These are phyloP conservation scores for Lytechinus variegatus DNA, from an alignment of 35 echinoderm and acorn worm genomes.

Conservation along the genomic window DNA sequence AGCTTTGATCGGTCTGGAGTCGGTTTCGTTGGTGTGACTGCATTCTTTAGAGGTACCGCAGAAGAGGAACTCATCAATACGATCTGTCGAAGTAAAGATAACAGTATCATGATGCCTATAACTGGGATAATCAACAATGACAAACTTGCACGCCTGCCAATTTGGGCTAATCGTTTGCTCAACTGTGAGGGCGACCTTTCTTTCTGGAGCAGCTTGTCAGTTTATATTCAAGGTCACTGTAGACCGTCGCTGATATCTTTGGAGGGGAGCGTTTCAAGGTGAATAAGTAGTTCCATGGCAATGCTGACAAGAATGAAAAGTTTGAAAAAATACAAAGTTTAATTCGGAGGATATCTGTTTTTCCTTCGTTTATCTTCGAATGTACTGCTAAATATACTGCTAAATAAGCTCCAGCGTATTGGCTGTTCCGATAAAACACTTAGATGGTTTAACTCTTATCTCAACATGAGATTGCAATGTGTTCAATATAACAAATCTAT, in stretches of 20 bases:
- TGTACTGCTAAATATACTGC: no score
- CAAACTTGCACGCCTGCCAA: not conserved
- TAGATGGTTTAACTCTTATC: no score
- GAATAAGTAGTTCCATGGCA: not conserved
- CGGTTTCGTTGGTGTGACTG: no score
- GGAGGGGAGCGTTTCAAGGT: not conserved
- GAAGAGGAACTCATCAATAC: not conserved
- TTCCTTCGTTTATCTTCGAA: no score
- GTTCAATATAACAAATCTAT: no score
- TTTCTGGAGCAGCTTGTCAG: not conserved
- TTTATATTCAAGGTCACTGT: not conserved
- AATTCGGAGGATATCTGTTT: no score
- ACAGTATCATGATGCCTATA: not conserved
- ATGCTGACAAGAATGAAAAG: no score
- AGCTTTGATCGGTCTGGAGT: no score
- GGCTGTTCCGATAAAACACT: no score
- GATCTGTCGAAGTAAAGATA: not conserved
- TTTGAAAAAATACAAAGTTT: no score
- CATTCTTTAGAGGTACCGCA: not conserved
- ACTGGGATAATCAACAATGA: not conserved
- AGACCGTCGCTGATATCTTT: not conserved
- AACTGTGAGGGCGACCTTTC: not conserved
- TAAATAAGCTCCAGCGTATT: no score
- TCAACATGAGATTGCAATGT: no score
- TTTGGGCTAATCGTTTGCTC: not conserved